Evolutionary conservation across 2,888 invertebrate genomes (phyloP).

Genomic region (Himalopsyche anomala): DNA sequence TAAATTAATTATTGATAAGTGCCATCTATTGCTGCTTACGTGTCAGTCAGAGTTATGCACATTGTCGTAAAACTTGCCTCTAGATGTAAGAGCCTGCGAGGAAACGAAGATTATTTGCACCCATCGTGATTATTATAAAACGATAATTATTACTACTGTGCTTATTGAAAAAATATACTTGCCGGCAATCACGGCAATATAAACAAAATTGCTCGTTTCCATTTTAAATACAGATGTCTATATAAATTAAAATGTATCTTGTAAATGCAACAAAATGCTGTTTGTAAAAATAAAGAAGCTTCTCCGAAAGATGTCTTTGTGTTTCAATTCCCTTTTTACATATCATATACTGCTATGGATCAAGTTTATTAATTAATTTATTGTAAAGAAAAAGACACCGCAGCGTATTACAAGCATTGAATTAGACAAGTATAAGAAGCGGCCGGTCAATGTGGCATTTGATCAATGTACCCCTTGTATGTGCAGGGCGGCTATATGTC

Average conservation of each 20-base stretch:
- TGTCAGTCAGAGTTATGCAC: slow-evolving; percentile 51
- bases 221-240: slow-evolving; percentile 52
- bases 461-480: too few species aligned
- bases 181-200: background rate
- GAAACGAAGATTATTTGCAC: slow-evolving; percentile 25
- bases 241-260: slow-evolving; percentile 53
- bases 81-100: slow-evolving; percentile 47
- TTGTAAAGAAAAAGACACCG: background rate
- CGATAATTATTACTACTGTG: slow-evolving; percentile 10
- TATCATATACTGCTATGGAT: background rate
- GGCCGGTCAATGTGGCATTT: too few species aligned
- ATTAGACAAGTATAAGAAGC: too few species aligned
- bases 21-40: slow-evolving; percentile 55
- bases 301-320: slow-evolving; percentile 68
- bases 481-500: too few species aligned
- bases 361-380: background rate
- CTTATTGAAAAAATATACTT: slow-evolving; percentile 13
- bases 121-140: slow-evolving; percentile 25
- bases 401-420: background rate
- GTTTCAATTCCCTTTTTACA: slow-evolving; percentile 46
- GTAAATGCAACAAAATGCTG: slow-evolving; percentile 67
- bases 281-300: slow-evolving; percentile 76
- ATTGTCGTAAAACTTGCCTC: slow-evolving; percentile 55
- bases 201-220: background rate
- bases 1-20: slow-evolving; percentile 41